A percentile compares a stretch with the other conserved stretches of the same genome.
phyloP scores from a whole-genome alignment of 2,113 vertebrate species.

The Lepisosteus osseus region DNA sequence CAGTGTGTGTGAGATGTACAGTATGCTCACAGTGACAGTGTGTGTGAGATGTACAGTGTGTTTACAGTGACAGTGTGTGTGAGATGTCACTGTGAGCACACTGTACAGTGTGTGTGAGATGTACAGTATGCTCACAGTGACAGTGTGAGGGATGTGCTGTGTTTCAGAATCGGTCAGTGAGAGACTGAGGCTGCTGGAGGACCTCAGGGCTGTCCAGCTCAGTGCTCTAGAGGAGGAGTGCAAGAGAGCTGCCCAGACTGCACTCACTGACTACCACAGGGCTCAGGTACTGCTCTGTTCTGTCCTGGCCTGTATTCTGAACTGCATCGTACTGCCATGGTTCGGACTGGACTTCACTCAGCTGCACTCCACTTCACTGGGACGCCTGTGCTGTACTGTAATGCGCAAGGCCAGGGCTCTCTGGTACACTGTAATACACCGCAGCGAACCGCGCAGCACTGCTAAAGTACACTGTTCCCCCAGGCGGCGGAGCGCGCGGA shows the following conservation, averaged over 20 bases:
- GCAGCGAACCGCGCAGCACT: conserved; percentile 11
- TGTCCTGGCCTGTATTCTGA: not conserved
- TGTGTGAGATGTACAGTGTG: conserved; percentile 4
- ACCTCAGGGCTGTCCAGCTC: conserved; percentile 40
- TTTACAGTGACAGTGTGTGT: not conserved
- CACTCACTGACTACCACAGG: conserved; percentile 57
- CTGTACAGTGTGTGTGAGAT: conserved; percentile 9
- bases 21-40: not conserved
- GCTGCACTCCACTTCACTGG: not conserved
- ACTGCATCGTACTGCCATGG: not conserved
- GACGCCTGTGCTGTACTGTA: not conserved
- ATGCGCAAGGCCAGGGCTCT: conserved; percentile 5
- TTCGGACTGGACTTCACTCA: not conserved
- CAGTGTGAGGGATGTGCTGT: not conserved
- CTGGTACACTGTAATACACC: not conserved
- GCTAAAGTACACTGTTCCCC: not conserved
- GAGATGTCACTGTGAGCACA: conserved; percentile 24
- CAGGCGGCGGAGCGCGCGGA: conserved; percentile 56
- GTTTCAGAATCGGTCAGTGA: conserved; percentile 45
- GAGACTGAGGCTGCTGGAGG: conserved; percentile 49
- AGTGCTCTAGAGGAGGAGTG: conserved; percentile 47
- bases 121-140: not conserved
- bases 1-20: conserved; percentile 21
- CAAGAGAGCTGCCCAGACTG: conserved; percentile 41
- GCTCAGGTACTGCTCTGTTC: conserved; percentile 51